phyloP scores from a whole-genome alignment of 2,888 invertebrate genomes.

The Scaptomyza parva region DNA sequence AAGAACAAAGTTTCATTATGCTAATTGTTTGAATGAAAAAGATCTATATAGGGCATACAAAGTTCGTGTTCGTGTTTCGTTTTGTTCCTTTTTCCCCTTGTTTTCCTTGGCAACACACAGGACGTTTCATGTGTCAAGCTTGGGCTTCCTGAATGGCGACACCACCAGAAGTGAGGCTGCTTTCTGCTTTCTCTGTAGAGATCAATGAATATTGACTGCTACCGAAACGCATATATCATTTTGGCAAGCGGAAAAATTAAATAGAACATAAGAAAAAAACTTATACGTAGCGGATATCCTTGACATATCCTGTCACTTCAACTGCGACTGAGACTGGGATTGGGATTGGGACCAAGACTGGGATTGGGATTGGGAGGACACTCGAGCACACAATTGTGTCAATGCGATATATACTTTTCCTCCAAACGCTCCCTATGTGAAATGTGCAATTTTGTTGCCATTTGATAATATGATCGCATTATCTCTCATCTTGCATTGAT shows the following conservation, averaged over 20 bases:
- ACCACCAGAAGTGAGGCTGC: slow-evolving; percentile 38
- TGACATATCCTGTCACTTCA: slow-evolving; percentile 84
- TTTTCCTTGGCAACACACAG: slow-evolving; percentile 47
- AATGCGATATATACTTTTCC: slow-evolving; percentile 45
- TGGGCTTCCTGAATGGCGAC: slow-evolving; percentile 63
- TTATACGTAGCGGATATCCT: slow-evolving; percentile 83
- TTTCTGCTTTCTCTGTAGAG: not conserved
- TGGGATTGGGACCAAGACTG: slow-evolving; percentile 27
- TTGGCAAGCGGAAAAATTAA: slow-evolving; percentile 70
- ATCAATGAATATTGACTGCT: slow-evolving; percentile 33
- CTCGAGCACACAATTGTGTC: slow-evolving; percentile 45
- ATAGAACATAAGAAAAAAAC: slow-evolving; percentile 51
- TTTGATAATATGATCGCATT: slow-evolving; percentile 37
- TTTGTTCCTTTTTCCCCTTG: not conserved
- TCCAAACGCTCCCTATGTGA: not conserved
- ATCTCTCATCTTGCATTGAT: slow-evolving; percentile 52
- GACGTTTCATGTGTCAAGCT: slow-evolving; percentile 73
- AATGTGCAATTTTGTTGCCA: slow-evolving; percentile 2
- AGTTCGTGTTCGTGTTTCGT: slow-evolving; percentile 6
- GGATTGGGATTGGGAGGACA: slow-evolving; percentile 20
- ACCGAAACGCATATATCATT: slow-evolving; percentile 69
- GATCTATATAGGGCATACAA: too few relatives aligned
- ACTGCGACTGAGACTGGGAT: too few relatives aligned
- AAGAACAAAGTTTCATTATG: too few relatives aligned
- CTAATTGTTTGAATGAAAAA: too few relatives aligned